These are phyloP conservation scores for Rhopilema esculentum DNA, from an alignment of 30 jellyfish, hydroid and myxozoan genomes.

Conservation along the genomic window DNA sequence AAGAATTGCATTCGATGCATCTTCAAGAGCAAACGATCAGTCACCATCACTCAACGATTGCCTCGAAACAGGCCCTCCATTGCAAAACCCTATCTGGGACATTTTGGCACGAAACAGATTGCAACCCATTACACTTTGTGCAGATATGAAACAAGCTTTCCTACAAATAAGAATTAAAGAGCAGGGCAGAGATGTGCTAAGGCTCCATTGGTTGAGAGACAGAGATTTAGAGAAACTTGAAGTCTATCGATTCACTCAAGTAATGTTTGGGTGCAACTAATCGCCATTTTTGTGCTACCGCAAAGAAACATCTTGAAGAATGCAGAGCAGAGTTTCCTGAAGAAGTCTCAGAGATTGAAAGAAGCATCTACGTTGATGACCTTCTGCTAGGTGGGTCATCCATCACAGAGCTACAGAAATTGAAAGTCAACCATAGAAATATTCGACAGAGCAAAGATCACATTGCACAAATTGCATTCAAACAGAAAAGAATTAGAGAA, in stretches of 20 bases:
- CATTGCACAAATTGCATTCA: background rate
- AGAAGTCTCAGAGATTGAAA: background rate
- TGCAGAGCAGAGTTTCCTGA: background rate
- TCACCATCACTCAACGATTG: background rate
- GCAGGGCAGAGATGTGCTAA: background rate
- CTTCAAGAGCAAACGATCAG: background rate
- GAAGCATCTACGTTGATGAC: background rate
- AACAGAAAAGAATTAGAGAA: background rate
- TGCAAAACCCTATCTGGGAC: slow-evolving; percentile 18
- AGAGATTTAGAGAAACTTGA: slow-evolving; percentile 15
- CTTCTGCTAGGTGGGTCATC: background rate
- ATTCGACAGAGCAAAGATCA: slow-evolving; percentile 29
- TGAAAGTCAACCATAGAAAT: slow-evolving; percentile 4
- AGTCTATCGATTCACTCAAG: slow-evolving; percentile 12
- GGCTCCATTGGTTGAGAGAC: slow-evolving; percentile 20
- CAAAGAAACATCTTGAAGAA: background rate
- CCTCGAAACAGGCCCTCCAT: background rate
- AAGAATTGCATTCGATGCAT: slow-evolving; percentile 48
- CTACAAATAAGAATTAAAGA: background rate
- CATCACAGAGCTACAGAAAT: background rate
- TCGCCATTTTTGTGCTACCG: slow-evolving; percentile 36
- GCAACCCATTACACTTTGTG: background rate
- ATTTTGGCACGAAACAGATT: background rate
- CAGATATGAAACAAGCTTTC: slow-evolving; percentile 6
- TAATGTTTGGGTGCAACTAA: slow-evolving; percentile 11